Evolutionary conservation across 2,113 vertebrate genomes (phyloP).

Genomic region (Pandion haliaetus): DNA sequence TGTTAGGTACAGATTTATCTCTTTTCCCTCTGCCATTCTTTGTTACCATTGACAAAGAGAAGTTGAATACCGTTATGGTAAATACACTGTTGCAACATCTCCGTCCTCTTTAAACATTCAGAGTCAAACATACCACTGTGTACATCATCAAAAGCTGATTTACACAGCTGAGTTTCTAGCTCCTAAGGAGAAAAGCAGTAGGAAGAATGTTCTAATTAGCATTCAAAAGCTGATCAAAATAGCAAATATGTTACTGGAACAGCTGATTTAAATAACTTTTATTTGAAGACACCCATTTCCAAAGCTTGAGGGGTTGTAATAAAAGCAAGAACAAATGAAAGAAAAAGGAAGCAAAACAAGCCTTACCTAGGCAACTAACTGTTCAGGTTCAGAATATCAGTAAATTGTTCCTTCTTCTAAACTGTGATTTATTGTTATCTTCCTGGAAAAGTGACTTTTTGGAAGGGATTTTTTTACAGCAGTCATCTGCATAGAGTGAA

Average conservation of each 20-base stretch:
- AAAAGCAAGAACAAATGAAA: constrained; percentile 6
- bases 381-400: background rate
- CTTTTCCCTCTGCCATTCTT: background rate
- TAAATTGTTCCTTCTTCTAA: background rate
- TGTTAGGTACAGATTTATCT: background rate
- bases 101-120: background rate
- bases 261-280: constrained; percentile 39
- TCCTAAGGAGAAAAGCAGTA: constrained; percentile 34
- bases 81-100: background rate
- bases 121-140: constrained; percentile 7
- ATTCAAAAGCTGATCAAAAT: constrained; percentile 51
- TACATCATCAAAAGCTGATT: constrained; percentile 53
- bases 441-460: background rate
- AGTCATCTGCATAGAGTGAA: background rate
- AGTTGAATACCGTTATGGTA: background rate
- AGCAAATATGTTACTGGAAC: background rate
- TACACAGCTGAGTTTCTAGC: constrained; percentile 22
- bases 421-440: background rate
- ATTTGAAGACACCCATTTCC: constrained; percentile 36
- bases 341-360: background rate
- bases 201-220: constrained; percentile 15
- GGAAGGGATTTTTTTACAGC: background rate
- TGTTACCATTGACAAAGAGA: background rate
- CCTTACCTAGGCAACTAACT: background rate
- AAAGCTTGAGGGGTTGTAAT: background rate